Percentiles rank a stretch among this genome's conserved stretches.
Conservation (phyloP, 2,113 vertebrate genomes). For the Ondatra zibethicus region DNA sequence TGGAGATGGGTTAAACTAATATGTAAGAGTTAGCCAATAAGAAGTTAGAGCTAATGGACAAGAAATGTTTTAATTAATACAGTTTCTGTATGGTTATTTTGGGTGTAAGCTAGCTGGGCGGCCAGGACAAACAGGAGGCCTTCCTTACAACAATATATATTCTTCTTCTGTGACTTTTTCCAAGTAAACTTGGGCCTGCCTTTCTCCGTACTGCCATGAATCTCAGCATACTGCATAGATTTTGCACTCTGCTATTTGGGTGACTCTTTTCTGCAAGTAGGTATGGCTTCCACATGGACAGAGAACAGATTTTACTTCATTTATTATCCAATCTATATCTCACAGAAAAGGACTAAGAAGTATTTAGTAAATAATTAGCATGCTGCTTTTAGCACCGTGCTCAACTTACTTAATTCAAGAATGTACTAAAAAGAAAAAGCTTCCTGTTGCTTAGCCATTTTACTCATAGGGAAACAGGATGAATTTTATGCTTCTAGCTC, state of each 20-base stretch:
- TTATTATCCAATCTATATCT: background rate
- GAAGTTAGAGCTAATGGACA: no score
- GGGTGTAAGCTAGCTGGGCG: no score
- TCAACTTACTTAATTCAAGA: background rate
- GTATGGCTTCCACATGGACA: background rate
- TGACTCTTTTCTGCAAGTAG: background rate
- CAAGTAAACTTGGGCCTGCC: background rate
- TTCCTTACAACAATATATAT: fast-evolving
- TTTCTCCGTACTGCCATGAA: background rate
- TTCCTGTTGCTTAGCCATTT: background rate
- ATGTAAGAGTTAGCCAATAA: no score
- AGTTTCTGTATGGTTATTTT: no score
- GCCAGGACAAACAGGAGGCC: no score
- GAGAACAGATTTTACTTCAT: background rate
- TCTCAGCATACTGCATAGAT: fast-evolving
- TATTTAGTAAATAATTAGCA: background rate
- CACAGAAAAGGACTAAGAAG: background rate
- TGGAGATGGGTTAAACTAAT: no score
- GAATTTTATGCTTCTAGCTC: background rate
- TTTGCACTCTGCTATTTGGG: background rate
- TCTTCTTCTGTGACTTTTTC: background rate
- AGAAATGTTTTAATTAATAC: no score
- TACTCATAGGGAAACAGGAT: background rate
- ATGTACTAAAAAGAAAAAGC: background rate
- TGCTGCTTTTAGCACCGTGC: background rate